Base-by-base conservation (phyloP, 53 echinoderm and acorn worm genomes). In the Mesocentrotus franciscanus region DNA sequence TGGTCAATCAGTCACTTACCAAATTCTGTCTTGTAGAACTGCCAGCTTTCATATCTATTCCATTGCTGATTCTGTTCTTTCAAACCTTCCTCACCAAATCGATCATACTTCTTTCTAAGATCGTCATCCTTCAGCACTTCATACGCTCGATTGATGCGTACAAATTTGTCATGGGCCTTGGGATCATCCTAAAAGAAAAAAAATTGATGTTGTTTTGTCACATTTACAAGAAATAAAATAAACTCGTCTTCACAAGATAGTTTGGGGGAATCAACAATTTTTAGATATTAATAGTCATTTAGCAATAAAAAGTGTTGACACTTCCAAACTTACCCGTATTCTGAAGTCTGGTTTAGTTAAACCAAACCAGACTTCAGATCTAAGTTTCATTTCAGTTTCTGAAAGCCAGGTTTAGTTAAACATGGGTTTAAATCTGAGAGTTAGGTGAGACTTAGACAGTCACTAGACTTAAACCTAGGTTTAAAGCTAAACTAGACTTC, bases 21-120 rank as follows among this genome's bases (percentile, higher is more conserved):
- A 96, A 99, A 99, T 95, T 99, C 99, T 90, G 99, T 99, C 92
- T 99, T 99, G 97, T 99, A 99, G 64, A 98, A 99, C 85, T 99
- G 96, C 99, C 99, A 99, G 97, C 99, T 99, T 95, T 99, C 97
- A 56, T 99, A 99, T 85, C 97, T 93, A 58, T 98, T 97, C 97
- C 96, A 99, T 85, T 95, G 95, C 1, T 96, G 64, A 27, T 96
- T 93, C 74, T 98, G 97, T 29, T 99, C 99, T 56, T 99, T 99
- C 27, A 99, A 95, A 11, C 99, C 99, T 85, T 99, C 99, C 92
- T 99, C 99, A 17, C 98, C 99, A 93, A 97, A 99, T 70, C 99
- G 95, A 78, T 99, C 99, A 85, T 97, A 99, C 89, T 99, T 99
- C 95, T 98, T 97, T 39, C 99, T 96, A 81, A 99, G 92, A 58